Evolutionary conservation across 2,888 invertebrate genomes (phyloP), one percentile per base, ranked within the genome.

Genomic region (Lasius platythorax): DNA sequence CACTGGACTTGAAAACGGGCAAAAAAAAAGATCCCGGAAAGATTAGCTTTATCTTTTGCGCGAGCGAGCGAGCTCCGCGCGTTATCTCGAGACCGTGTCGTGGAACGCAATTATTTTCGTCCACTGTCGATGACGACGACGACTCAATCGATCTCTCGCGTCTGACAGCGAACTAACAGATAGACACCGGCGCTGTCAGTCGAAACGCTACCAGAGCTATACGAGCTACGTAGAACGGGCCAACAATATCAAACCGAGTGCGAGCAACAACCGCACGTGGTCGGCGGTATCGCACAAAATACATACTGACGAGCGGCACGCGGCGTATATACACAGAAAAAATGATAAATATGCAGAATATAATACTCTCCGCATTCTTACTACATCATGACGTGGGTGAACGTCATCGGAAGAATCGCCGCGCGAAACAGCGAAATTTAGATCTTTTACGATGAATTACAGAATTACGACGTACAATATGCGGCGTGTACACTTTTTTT

Each of bases 141-240:
- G 33, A 46, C 79, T 79, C 79, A 46, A 79, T 79, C 79, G 79
- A 79, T 79, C 79, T 79, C 46, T 28, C 58, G 23, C 8, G 30
- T 46, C 74, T 72, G 79, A 79, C 79, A 79, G 79, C 79, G 79
- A 37, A 73, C 61, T 46, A 79, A 79, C 79, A 46, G 58, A 72
- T 43, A 61, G 43, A 23, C 58, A 73, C 74, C 73, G 58, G 58
- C 12, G 33, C 79, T 79, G 79, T 73, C 79, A 79, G 79, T 23
- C 12, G 61, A 61, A 61, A 33, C n/a, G 79, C 79, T 79, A 79
- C 79, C 73, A 73, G 75, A 37, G 33, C 4, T 4, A 2, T 4
- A 23, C 23, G 23, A 75, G 30, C 33, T 78, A 78, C 74, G 43
- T 43, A 9, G 18, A 8, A 3, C 58, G 73, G 23, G 61, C 56